Conservation (phyloP, 1,140 invertebrate genomes). For the Chrysomallon squamiferum region DNA sequence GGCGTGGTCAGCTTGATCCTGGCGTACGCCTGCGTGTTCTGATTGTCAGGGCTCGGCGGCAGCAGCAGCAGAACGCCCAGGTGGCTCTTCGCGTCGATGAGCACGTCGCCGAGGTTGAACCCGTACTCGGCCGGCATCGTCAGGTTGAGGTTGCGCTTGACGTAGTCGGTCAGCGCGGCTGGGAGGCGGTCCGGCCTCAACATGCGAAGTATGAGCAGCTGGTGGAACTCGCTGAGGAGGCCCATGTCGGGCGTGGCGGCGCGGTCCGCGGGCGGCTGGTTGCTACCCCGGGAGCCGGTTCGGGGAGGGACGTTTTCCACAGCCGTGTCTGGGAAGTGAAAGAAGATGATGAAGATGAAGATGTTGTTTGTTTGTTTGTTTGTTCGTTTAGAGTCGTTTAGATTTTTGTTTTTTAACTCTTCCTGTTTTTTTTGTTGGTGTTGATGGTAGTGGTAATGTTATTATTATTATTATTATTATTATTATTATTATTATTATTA, state of each 20-base stretch:
- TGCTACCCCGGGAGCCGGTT: conserved; percentile 25
- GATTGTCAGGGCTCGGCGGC: conserved; percentile 31
- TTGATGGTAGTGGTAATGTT: too few relatives aligned
- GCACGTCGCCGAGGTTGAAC: conserved; percentile 36
- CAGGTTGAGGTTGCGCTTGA: conserved; percentile 48
- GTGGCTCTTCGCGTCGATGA: conserved; percentile 42
- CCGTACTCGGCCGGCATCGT: conserved; percentile 44
- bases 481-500: too few relatives aligned
- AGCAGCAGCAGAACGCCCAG: conserved; percentile 50
- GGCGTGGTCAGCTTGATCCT: conserved; percentile 44
- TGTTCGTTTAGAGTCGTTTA: too few relatives aligned
- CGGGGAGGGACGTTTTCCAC: too few relatives aligned
- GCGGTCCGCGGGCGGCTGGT: neutral
- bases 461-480: too few relatives aligned
- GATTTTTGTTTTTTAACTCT: too few relatives aligned
- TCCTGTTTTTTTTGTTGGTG: too few relatives aligned
- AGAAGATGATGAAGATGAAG: too few relatives aligned
- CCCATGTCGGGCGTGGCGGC: conserved; percentile 40
- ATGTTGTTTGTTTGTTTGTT: too few relatives aligned
- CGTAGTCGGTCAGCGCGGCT: conserved; percentile 47
- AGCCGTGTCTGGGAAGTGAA: too few relatives aligned
- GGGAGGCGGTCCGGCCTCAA: conserved; percentile 57
- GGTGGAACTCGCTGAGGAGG: conserved; percentile 56
- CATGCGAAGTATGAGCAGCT: conserved; percentile 58
- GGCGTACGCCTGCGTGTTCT: conserved; percentile 28